Conservation (phyloP, 2,113 vertebrate genomes). For the Hystrix cristata region DNA sequence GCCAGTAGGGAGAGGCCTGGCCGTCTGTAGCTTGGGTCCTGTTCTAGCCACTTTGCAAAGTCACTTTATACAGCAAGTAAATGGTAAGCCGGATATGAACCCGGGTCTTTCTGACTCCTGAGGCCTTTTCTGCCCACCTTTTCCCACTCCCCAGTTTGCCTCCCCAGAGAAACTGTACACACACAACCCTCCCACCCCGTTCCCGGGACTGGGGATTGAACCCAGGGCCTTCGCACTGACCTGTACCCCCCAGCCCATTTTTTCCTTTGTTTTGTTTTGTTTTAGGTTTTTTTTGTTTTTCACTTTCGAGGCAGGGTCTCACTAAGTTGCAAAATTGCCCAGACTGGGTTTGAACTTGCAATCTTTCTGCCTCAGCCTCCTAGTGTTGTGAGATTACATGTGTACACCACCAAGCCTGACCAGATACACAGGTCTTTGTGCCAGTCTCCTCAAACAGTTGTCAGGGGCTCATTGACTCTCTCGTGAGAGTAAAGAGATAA, state of each 20-base stretch:
- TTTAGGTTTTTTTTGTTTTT: not conserved
- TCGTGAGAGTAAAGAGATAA: not conserved
- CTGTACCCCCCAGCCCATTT: not conserved
- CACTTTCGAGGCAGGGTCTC: not conserved
- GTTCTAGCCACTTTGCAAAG: not conserved
- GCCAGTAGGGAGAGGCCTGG: not conserved
- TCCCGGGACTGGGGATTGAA: not conserved
- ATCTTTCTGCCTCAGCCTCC: not conserved
- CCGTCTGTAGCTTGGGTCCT: not conserved
- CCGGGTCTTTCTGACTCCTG: not conserved
- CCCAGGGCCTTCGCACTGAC: not conserved
- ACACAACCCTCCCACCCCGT: not conserved
- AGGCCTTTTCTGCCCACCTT: not conserved
- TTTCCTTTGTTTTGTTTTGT: too few relatives aligned
- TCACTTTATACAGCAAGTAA: slow-evolving; percentile 12
- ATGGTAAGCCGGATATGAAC: not conserved
- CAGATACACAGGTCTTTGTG: not conserved
- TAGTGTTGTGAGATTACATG: not conserved
- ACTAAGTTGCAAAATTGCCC: not conserved
- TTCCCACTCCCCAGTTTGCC: not conserved
- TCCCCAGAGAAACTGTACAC: not conserved
- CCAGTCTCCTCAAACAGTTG: not conserved
- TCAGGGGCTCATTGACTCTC: not conserved
- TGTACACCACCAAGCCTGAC: not conserved
- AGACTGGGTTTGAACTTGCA: not conserved